Base-by-base conservation (phyloP, 2,113 vertebrate species). In the Atrichornis clamosus region DNA sequence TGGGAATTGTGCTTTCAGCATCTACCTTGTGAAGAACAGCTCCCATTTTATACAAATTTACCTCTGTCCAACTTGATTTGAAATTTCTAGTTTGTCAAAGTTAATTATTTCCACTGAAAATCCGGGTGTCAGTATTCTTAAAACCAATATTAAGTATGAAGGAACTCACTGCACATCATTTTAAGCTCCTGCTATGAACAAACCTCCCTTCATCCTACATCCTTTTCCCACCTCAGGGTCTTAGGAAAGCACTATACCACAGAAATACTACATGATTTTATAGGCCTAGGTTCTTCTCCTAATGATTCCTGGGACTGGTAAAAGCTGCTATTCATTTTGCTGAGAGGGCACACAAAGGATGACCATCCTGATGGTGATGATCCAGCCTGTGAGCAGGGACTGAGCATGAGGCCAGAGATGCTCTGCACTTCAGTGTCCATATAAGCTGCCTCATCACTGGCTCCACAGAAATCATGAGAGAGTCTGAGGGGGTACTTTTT, bases 31-130 rank as follows among this genome's bases (percentile, higher is more conserved):
- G 42, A 94, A 84, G 42, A 89, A 55, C n/a, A 92, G 76, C 59
- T 90, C 59, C 58, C 47, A 67, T 84, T 96, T 94, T 50, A 72
- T 47, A 84, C 70, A 74, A 81, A 95, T 84, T 74, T 65, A 59
- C 39, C 63, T 81, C 56, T 78, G 84, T 81, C 69, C 42, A 39
- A 59, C 44, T 91, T 63, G 63, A 64, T 89, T 89, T 82, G 59
- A 87, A 94, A 81, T 46, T 62, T 26, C 1, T 46, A 32, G 5
- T 83, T 92, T 93, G 78, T 76, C 68, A 74, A 10, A 59, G 60
- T 46, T 85, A 58, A 81, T 87, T 89, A 84, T 91, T 94, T 95
- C 56, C 68, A 49, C 52, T 65, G 64, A 77, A 93, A 90, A 89
- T 76, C 55, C 64, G 63, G 37, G 21, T 67, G 84, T 35, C 23